Evolutionary conservation across 2,888 invertebrate genomes (phyloP), one percentile per base, ranked within the genome.

Genomic region (Fragum fragum): DNA sequence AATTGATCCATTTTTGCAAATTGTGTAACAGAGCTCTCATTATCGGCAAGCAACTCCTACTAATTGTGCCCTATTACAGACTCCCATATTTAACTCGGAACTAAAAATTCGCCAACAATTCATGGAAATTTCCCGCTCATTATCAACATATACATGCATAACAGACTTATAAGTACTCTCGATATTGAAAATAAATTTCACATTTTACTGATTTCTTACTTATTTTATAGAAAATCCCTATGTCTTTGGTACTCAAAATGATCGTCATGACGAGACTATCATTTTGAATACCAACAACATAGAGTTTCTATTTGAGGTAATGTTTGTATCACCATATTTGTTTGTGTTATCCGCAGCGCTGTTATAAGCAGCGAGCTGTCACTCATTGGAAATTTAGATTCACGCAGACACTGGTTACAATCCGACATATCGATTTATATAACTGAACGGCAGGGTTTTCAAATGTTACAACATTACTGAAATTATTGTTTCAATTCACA

Each of bases 211-310:
- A 36, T n/a, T 18, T 47, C 47, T 47, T n/a, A 3, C 57, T 57
- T 23, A 57, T 9, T 23, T 23, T 2, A 21, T 5, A 3, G 5
- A 2, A 5, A 26, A 57, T 23, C 57, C 23, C 23, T 57, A 57
- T 23, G 14, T 57, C n/a, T 5, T 7, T 21, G 23, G 9, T 57
- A 57, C 57, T 57, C 23, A 57, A 57, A 57, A 21, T 21, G 23
- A 57, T 57, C 23, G 26, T 57, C 57, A 21, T n/a, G 11, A 23
- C 3, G 57, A 26, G 57, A 57, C 9, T 2, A 57, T 57, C n/a
- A 21, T 57, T 57, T 57, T 23, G 57, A 57, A 23, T 57, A 57
- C 57, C 57, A 57, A 57, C 57, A 57, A 26, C 23, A 57, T 57
- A 57, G 57, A n/a, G 2, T 57, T 57, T 57, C 5, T 1, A 26